Base-by-base conservation (phyloP, 2,797 vertebrate genomes). In the Peromyscus attwateri region DNA sequence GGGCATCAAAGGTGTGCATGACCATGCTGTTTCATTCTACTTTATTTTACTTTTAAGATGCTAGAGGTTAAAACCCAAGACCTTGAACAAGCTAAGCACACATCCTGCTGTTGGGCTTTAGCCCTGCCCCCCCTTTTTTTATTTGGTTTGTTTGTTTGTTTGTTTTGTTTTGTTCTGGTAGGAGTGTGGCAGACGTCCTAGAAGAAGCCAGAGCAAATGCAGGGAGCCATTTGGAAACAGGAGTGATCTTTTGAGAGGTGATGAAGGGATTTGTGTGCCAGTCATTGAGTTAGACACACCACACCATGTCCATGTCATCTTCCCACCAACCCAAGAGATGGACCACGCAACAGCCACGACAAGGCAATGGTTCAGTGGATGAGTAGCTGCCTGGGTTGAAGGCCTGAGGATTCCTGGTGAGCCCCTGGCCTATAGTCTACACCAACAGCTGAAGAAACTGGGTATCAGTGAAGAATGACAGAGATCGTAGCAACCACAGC, bases 181-280 rank as follows among this genome's bases (percentile, higher is more conserved):
- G 85, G 62, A 87, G 31, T 31, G 6, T 75, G 13, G 14, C 37
- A 6, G 23, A 66, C 9, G 3, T 43, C 19, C 64, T 68, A n/a
- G 27, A 88, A 46, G 91, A 95, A 84, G 34, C 66, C 79, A 84
- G 4, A 62, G 34, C 3, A 34, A 52, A 76, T 8, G 17, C 71
- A 49, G 52, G 55, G 71, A 73, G 27, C 55, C 55, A 2, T 43
- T 12, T 4, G 77, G 37, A 71, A 55, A 25, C 14, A 17, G 37
- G 11, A 81, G 52, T 55, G 31, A 55, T 14, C 17, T 11, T 21
- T 6, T 31, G 3, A 40, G 60, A 77, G 40, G 37, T 0, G 27
- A 21, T 16, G 1, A 64, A 37, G 17, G n/a, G 3, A 11, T 11
- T 25, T 19, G 0, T 10, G 2, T 27, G 31, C 16, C 27, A 0